A percentile compares a stretch with the other conserved stretches of the same genome.
Conservation (phyloP, 2,888 invertebrate species). For the Epinotia bilunana region DNA sequence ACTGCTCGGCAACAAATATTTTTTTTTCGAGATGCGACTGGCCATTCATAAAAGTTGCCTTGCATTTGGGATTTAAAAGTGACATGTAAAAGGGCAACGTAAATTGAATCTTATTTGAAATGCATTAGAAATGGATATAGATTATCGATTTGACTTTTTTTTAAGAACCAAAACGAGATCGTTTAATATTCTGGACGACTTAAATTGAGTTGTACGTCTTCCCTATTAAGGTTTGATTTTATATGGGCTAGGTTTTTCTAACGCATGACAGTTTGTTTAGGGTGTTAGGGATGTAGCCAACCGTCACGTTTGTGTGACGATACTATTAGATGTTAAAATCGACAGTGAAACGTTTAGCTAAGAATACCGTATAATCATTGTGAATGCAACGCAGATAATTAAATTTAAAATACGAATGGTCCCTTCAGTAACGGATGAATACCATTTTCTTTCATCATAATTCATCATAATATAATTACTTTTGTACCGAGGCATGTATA, state of each 20-base stretch:
- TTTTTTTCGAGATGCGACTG: conserved; percentile 66
- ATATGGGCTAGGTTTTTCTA: conserved; percentile 3
- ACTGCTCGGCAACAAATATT: conserved; percentile 77
- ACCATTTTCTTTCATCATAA: not conserved
- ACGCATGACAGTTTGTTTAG: conserved; percentile 47
- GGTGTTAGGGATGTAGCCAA: conserved; percentile 43
- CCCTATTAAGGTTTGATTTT: not conserved
- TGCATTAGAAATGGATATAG: conserved; percentile 50
- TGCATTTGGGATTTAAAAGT: conserved; percentile 32
- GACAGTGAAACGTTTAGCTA: conserved; percentile 37
- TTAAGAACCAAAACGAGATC: not conserved
- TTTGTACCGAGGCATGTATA: too few relatives aligned
- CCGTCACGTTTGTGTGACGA: conserved; percentile 46
- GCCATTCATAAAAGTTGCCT: conserved; percentile 69
- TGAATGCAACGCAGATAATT: conserved; percentile 17
- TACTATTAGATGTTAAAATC: conserved; percentile 45
- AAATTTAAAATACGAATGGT: conserved; percentile 28
- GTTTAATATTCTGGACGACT: not conserved
- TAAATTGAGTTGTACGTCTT: conserved; percentile 11
- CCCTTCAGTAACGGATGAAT: conserved; percentile 3
- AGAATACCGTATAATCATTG: conserved; percentile 31
- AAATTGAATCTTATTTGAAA: conserved; percentile 45
- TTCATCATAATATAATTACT: too few relatives aligned
- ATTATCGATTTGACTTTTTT: not conserved
- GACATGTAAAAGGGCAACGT: not conserved